Evolutionary conservation across 2,888 invertebrate species (phyloP).

Genomic region (Zygogramma bicolorata): DNA sequence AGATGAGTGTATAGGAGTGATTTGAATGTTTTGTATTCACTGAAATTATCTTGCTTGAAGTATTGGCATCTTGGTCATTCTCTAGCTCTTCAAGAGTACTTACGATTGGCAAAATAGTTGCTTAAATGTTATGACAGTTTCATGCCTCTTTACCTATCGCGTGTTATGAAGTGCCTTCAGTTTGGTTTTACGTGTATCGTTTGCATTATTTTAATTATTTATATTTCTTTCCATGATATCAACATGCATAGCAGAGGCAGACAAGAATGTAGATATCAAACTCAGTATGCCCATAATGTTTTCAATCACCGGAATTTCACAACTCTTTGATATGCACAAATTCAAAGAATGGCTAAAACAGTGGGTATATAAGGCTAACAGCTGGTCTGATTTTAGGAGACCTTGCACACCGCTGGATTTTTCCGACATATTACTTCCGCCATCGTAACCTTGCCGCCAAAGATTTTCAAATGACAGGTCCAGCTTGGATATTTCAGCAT

Average conservation of each 20-base stretch:
- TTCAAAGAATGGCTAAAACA: constrained; percentile 1
- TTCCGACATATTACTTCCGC: constrained; percentile 5
- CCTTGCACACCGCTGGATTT: constrained; percentile 12
- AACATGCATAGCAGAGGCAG: not conserved
- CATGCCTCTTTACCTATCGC: too few species aligned
- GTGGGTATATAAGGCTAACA: not conserved
- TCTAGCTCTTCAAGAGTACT: too few species aligned
- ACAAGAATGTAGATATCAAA: not conserved
- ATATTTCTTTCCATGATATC: not conserved
- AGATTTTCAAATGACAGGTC: not conserved
- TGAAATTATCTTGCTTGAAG: too few species aligned
- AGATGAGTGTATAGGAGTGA: too few species aligned
- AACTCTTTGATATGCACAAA: not conserved
- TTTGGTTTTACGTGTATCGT: too few species aligned
- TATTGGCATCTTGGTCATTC: too few species aligned
- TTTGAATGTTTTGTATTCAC: too few species aligned
- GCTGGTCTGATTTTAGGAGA: not conserved
- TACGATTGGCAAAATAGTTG: too few species aligned
- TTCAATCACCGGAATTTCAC: not conserved
- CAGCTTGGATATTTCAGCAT: not conserved
- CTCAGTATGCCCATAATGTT: not conserved
- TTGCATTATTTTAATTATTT: too few species aligned
- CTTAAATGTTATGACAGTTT: too few species aligned
- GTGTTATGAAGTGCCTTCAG: too few species aligned
- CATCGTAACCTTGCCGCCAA: constrained; percentile 4